These are phyloP conservation scores for Parnassius smintheus DNA, from an alignment of 2,888 invertebrate species.

Conservation along the genomic window DNA sequence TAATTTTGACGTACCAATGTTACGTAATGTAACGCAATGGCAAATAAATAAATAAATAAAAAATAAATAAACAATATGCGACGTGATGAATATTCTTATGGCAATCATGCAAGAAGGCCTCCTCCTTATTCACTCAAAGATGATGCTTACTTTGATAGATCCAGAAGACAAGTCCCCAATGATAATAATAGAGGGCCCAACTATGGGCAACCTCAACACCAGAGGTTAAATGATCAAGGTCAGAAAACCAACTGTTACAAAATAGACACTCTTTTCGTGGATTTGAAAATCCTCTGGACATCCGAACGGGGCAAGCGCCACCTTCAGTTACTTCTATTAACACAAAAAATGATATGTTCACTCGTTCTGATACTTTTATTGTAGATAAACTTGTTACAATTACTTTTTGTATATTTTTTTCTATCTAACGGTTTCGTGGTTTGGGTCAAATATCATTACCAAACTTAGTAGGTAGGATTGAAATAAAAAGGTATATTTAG, in stretches of 20 bases:
- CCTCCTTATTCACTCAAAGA: constrained; percentile 43
- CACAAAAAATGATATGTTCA: constrained; percentile 77
- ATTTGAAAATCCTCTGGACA: constrained; percentile 62
- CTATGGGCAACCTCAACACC: constrained; percentile 28
- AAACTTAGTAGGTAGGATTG: too few relatives aligned
- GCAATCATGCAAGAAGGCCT: constrained; percentile 49
- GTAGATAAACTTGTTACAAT: constrained; percentile 22
- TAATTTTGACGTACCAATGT: too few relatives aligned
- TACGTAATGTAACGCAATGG: too few relatives aligned
- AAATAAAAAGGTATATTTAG: too few relatives aligned
- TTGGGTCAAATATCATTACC: too few relatives aligned
- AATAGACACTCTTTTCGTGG: constrained; percentile 56
- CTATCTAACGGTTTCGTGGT: too few relatives aligned
- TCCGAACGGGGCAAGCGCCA: constrained; percentile 52
- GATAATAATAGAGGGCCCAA: constrained; percentile 33
- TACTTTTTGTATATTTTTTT: too few relatives aligned
- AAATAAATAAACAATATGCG: too few relatives aligned
- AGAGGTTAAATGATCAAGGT: constrained; percentile 31
- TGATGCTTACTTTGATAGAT: constrained; percentile 41
- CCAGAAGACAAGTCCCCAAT: constrained; percentile 22
- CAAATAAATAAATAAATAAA: too few relatives aligned
- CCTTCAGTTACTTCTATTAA: constrained; percentile 53
- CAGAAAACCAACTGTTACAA: constrained; percentile 35
- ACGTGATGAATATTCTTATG: constrained; percentile 46
- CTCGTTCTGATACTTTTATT: constrained; percentile 78